Base-by-base conservation (phyloP, 2,888 invertebrate genomes). In the Yponomeuta cagnagella region DNA sequence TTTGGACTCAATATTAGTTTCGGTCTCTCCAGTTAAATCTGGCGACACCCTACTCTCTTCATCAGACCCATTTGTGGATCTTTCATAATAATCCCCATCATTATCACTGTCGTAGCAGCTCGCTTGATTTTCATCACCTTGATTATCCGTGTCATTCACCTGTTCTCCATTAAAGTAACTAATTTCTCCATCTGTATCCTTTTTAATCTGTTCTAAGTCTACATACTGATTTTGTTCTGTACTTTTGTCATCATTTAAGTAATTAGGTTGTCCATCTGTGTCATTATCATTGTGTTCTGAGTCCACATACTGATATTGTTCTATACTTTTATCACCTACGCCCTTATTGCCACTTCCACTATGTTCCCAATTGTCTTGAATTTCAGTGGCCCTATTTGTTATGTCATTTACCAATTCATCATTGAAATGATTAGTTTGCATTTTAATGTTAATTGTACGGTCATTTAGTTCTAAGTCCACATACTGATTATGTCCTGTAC, bases 121-220 rank as follows among this genome's bases (percentile, higher is more conserved):
- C 1, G 8, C 8, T 43, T 8, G 8, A 12, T 10, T 12, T 37
- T 70, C 15, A 37, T 30, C 15, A 10, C 12, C 48, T 52, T 52
- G n/a, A 43, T 68, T 43, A 48, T 68, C 68, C 2, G 31, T 12
- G n/a, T 48, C 23, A 15, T 15, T 68, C 6, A 48, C 48, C 5
- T 68, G n/a, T 8, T 68, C 33, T n/a, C 48, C 68, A 48, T 68
- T 15, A 8, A 30, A 23, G 33, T 33, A 15, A n/a, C 2, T 33
- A 10, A 31, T 1, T 10, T 63, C 70, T 31, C 48, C 15, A 10
- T 70, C 63, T 15, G 76, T 75, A 0, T 76, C 75, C 0, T 72
- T 73, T 9, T 71, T 72, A 10, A 76, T 76, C 1, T 82, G 78
- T 71, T 80, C 76, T 4, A 80, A 71, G 68, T 80, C 76, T 0